Evolutionary conservation across 2,113 vertebrate species (phyloP).

Genomic region (Castor canadensis): DNA sequence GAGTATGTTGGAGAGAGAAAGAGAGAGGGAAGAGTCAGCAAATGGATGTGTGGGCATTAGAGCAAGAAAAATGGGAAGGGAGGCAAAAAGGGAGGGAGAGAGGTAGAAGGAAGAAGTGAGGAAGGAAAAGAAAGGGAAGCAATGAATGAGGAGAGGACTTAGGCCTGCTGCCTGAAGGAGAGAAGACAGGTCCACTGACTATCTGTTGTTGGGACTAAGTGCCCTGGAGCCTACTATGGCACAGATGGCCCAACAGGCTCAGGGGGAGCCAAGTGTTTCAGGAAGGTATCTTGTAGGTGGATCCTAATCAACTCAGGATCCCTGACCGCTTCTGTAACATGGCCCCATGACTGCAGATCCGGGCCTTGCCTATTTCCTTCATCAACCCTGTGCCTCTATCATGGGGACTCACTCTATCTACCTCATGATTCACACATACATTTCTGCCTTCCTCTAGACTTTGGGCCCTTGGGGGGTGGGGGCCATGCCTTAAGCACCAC

Average conservation of each 20-base stretch:
- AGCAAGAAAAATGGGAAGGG: background rate
- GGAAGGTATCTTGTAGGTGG: too few relatives aligned
- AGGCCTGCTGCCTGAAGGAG: background rate
- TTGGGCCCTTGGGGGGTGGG: background rate
- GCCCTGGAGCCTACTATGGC: too few relatives aligned
- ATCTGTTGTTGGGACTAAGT: background rate
- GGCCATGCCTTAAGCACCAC: background rate
- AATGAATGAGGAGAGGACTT: background rate
- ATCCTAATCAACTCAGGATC: background rate
- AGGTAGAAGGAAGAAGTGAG: background rate
- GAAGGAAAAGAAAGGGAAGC: background rate
- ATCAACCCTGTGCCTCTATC: background rate
- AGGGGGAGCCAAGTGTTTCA: background rate
- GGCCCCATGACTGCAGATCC: accelerated
- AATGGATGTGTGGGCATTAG: background rate
- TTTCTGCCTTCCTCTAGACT: background rate
- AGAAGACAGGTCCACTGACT: too few relatives aligned
- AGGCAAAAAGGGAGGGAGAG: background rate
- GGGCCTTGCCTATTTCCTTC: background rate
- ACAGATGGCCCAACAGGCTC: too few relatives aligned
- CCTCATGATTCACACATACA: accelerated
- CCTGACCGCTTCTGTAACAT: background rate
- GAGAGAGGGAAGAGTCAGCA: background rate
- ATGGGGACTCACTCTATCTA: too few relatives aligned
- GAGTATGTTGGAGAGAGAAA: background rate